A percentile compares a stretch with the other conserved stretches of the same genome.
phyloP scores from a whole-genome alignment of 2,797 vertebrate genomes.

The Phyllotis vaccarum region DNA sequence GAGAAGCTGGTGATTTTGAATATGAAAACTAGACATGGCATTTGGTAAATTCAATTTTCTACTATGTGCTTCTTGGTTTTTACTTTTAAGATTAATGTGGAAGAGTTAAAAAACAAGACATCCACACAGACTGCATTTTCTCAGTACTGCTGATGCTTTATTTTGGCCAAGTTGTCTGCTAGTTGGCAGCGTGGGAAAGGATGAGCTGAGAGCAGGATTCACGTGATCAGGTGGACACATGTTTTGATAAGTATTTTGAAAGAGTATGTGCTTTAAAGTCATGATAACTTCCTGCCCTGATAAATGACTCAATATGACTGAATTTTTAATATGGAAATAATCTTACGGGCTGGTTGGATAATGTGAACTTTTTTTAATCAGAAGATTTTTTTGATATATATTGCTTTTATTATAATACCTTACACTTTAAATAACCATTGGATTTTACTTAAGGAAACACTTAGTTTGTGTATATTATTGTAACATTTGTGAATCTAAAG shows the following conservation, averaged over 20 bases:
- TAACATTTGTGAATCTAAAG: neutral
- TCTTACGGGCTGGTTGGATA: neutral
- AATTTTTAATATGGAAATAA: constrained; percentile 30
- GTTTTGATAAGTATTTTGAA: constrained; percentile 2
- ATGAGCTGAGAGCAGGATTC: neutral
- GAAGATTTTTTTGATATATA: neutral
- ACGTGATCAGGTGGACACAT: neutral
- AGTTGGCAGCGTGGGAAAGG: neutral
- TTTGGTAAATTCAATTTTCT: constrained; percentile 41
- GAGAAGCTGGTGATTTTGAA: neutral
- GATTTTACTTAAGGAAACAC: constrained; percentile 35
- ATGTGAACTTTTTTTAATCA: neutral
- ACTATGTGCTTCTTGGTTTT: constrained; percentile 18
- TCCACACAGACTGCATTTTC: neutral
- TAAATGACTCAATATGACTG: neutral
- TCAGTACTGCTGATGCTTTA: constrained; percentile 12
- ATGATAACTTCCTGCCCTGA: constrained; percentile 21
- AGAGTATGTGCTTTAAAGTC: neutral
- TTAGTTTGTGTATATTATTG: neutral
- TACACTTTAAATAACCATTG: constrained; percentile 34
- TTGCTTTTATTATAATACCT: constrained; percentile 45
- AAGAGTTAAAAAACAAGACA: neutral
- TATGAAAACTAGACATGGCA: neutral
- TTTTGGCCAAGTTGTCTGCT: constrained; percentile 19
- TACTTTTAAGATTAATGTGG: constrained; percentile 47